Evolutionary conservation across 2,888 invertebrate species (phyloP).

Genomic region (Scotopteryx bipunctaria): DNA sequence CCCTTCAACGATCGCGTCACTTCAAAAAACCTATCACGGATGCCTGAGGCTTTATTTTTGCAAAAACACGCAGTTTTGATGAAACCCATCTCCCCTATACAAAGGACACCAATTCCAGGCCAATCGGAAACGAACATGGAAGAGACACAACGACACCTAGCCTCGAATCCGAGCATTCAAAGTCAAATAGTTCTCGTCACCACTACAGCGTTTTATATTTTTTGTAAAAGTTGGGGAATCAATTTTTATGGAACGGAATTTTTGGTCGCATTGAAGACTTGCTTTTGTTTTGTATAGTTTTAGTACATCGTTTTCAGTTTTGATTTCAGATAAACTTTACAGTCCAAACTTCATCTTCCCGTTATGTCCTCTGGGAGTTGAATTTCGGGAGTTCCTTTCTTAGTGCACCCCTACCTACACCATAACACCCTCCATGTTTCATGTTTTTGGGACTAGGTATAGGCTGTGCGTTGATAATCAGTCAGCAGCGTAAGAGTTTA

Average conservation of each 20-base stretch:
- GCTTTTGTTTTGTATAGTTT: neutral
- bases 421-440: no score
- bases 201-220: neutral
- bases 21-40: constrained; percentile 1
- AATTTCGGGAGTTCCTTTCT: no score
- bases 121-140: constrained; percentile 3
- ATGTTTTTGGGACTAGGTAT: no score
- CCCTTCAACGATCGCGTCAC: no score
- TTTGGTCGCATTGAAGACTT: neutral
- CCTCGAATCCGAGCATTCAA: constrained; percentile 14
- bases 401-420: no score
- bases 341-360: no score
- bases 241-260: neutral
- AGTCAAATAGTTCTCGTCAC: constrained; percentile 7
- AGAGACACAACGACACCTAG: constrained; percentile 4
- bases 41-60: neutral
- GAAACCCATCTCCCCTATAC: constrained; percentile 21
- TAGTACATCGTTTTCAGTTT: neutral
- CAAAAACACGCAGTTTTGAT: constrained; percentile 9
- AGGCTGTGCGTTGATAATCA: no score
- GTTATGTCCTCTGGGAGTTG: no score
- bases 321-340: no score
- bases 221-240: neutral
- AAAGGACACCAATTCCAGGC: constrained; percentile 14
- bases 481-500: no score